Percentiles rank a stretch among this genome's conserved stretches.
phyloP scores from a whole-genome alignment of 2,888 invertebrate genomes.

The Drosophila ustulata region DNA sequence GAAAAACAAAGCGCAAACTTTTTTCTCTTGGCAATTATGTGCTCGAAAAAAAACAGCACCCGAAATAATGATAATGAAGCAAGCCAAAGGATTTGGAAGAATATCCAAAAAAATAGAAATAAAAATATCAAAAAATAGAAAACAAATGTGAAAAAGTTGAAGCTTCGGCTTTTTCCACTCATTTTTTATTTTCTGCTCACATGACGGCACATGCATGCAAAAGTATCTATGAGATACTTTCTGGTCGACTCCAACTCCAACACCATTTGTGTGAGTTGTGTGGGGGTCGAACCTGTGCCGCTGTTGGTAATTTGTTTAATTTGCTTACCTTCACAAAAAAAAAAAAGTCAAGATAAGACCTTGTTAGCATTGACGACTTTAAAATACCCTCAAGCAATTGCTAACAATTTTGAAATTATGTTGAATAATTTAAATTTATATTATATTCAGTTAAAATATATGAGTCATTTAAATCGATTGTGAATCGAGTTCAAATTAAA shows the following conservation, averaged over 20 bases:
- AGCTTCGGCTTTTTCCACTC: not conserved
- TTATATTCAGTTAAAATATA: too few relatives aligned
- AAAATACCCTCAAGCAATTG: constrained; percentile 19
- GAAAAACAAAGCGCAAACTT: constrained; percentile 54
- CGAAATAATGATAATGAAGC: constrained; percentile 76
- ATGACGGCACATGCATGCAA: constrained; percentile 72
- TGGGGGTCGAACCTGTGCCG: constrained; percentile 45
- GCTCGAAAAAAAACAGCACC: constrained; percentile 47
- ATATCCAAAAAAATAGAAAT: constrained; percentile 53
- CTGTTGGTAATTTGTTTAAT: constrained; percentile 77
- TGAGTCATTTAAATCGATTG: too few relatives aligned
- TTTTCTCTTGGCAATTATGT: constrained; percentile 72
- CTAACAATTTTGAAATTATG: too few relatives aligned
- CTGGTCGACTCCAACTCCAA: constrained; percentile 23
- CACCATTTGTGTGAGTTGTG: constrained; percentile 20
- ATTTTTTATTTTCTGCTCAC: constrained; percentile 42
- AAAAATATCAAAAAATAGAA: constrained; percentile 36
- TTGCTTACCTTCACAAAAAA: constrained; percentile 66
- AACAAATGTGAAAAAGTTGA: constrained; percentile 40
- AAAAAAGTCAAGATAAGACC: constrained; percentile 12
- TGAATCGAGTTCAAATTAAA: too few relatives aligned
- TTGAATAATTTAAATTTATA: too few relatives aligned
- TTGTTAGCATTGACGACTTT: not conserved
- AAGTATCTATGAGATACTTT: constrained; percentile 75
- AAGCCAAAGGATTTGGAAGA: constrained; percentile 65